These are phyloP conservation scores for Cryptotis parvus DNA, from an alignment of 2,113 vertebrate species.

Conservation along the genomic window DNA sequence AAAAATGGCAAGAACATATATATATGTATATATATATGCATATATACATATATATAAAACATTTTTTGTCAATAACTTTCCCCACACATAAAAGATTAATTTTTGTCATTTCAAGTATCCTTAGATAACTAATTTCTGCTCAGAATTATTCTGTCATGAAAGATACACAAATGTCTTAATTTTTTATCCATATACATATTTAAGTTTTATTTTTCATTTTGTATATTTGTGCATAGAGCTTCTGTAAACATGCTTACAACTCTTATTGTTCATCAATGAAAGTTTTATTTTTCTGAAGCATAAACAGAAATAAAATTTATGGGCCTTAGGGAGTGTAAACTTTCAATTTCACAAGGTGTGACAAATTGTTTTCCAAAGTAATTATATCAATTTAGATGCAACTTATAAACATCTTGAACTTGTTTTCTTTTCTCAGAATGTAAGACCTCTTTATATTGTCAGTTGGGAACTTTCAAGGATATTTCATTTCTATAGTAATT, in stretches of 20 bases:
- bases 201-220: background rate
- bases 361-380: background rate
- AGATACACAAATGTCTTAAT: background rate
- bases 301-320: background rate
- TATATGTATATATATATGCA: too few species aligned
- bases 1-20: slow-evolving; percentile 3
- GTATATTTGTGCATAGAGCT: background rate
- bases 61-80: slow-evolving; percentile 10
- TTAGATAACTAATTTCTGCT: slow-evolving; percentile 4
- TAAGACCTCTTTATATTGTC: background rate
- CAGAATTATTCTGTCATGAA: background rate
- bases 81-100: background rate
- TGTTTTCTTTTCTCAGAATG: too few species aligned
- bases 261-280: background rate
- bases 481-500: background rate
- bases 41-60: too few species aligned
- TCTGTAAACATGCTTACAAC: background rate
- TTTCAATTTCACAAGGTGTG: slow-evolving; percentile 8
- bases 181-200: too few species aligned
- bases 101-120: background rate
- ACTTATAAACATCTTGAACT: too few species aligned
- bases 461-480: background rate
- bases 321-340: background rate
- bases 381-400: background rate
- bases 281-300: background rate